These are phyloP conservation scores for Dolomedes plantarius DNA, from an alignment of 2,888 invertebrate genomes.

Conservation along the genomic window DNA sequence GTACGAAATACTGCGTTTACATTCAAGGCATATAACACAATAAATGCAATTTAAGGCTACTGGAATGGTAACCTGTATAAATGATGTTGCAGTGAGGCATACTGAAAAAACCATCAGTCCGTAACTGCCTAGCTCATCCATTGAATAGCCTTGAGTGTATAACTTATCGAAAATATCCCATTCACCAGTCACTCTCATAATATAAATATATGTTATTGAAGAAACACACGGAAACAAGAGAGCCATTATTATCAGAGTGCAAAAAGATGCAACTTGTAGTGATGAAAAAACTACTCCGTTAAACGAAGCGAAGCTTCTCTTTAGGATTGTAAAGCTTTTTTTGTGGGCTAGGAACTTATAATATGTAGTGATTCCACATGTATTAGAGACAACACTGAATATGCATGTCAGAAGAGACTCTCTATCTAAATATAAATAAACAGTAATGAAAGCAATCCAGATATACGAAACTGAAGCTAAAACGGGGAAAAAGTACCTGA, in stretches of 20 bases:
- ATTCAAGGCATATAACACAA: neutral
- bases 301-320: neutral
- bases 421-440: neutral
- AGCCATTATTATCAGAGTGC: neutral
- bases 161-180: neutral
- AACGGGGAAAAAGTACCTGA: neutral
- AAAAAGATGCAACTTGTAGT: neutral
- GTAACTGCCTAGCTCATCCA: neutral
- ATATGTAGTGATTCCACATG: neutral
- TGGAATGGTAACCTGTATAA: neutral
- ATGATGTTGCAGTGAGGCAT: neutral
- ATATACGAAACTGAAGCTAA: neutral
- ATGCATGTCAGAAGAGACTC: neutral
- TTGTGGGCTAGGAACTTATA: neutral
- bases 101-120: neutral
- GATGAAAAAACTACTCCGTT: neutral
- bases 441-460: neutral
- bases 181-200: neutral
- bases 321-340: neutral
- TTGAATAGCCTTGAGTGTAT: neutral
- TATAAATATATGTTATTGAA: neutral
- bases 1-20: neutral
- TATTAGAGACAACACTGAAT: neutral
- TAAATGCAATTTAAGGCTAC: neutral
- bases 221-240: neutral